These are phyloP conservation scores for Xyrauchen texanus DNA, from an alignment of 2,113 vertebrate species.

Conservation along the genomic window DNA sequence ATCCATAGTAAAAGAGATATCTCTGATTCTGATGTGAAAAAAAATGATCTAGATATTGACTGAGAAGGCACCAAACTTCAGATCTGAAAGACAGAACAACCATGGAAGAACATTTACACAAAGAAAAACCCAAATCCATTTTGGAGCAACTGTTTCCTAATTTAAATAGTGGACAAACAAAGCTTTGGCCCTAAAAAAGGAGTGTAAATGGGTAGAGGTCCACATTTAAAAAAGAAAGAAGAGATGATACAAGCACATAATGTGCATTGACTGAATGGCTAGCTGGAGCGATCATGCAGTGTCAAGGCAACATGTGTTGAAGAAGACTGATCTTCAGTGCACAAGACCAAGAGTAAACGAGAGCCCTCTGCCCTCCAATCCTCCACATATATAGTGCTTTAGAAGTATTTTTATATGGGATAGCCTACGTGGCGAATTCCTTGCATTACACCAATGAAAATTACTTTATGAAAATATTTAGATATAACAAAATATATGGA, in stretches of 20 bases:
- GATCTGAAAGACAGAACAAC: conserved; percentile 33
- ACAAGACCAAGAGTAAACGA: conserved; percentile 23
- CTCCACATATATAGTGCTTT: conserved; percentile 54
- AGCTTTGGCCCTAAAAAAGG: background rate
- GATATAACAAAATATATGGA: conserved; percentile 57
- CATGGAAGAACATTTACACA: conserved; percentile 43
- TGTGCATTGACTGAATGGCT: conserved; percentile 47
- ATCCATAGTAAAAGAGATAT: too few relatives aligned
- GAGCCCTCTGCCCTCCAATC: conserved; percentile 19
- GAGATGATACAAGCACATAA: conserved; percentile 40
- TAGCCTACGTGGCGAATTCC: conserved; percentile 51
- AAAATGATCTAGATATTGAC: conserved; percentile 30
- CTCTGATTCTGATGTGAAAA: too few relatives aligned
- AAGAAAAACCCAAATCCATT: background rate
- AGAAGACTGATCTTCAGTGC: conserved; percentile 57
- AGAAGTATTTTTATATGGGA: conserved; percentile 43
- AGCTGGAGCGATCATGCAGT: conserved; percentile 45
- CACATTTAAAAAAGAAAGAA: too few relatives aligned
- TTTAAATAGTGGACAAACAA: background rate
- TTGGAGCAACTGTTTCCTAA: background rate
- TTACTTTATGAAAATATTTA: conserved; percentile 57
- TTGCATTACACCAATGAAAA: conserved; percentile 40
- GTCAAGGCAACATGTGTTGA: conserved; percentile 59
- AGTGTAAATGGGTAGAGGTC: background rate
- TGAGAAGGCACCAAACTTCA: conserved; percentile 73